These are phyloP conservation scores for Myrmecophaga tridactyla DNA, from an alignment of 2,113 vertebrate genomes.

Conservation along the genomic window DNA sequence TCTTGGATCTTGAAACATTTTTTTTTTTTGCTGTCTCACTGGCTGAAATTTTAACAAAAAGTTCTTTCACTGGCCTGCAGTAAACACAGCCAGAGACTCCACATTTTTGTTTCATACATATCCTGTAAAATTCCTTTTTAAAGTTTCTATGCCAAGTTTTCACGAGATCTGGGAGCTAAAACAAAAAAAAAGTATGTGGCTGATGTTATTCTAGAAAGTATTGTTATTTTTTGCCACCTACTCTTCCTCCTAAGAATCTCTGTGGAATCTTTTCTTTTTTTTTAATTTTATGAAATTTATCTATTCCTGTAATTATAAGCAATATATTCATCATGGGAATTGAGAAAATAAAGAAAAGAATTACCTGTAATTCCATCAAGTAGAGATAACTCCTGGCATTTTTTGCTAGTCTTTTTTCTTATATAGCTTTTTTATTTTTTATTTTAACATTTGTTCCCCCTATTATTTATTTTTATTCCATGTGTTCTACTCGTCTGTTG, in stretches of 20 bases:
- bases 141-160: slow-evolving; percentile 57
- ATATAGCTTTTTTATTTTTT: too few relatives aligned
- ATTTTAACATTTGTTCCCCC: too few relatives aligned
- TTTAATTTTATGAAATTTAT: too few relatives aligned
- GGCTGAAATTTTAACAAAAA: slow-evolving; percentile 70
- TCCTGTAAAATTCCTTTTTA: slow-evolving; percentile 79
- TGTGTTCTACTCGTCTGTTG: too few relatives aligned
- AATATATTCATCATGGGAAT: too few relatives aligned
- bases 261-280: too few relatives aligned
- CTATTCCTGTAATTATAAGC: too few relatives aligned
- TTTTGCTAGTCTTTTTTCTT: too few relatives aligned
- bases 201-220: neutral
- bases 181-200: neutral
- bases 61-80: slow-evolving; percentile 73
- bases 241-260: neutral
- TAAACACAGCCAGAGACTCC: slow-evolving; percentile 70
- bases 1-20: slow-evolving; percentile 66
- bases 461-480: too few relatives aligned
- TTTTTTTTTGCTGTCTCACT: slow-evolving; percentile 55
- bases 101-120: slow-evolving; percentile 61
- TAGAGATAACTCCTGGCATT: too few relatives aligned
- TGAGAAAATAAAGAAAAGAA: too few relatives aligned
- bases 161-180: slow-evolving; percentile 13
- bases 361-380: too few relatives aligned
- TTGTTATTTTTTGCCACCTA: neutral